Evolutionary conservation across 1,140 invertebrate genomes (phyloP).

Genomic region (Brachionus sp.): DNA sequence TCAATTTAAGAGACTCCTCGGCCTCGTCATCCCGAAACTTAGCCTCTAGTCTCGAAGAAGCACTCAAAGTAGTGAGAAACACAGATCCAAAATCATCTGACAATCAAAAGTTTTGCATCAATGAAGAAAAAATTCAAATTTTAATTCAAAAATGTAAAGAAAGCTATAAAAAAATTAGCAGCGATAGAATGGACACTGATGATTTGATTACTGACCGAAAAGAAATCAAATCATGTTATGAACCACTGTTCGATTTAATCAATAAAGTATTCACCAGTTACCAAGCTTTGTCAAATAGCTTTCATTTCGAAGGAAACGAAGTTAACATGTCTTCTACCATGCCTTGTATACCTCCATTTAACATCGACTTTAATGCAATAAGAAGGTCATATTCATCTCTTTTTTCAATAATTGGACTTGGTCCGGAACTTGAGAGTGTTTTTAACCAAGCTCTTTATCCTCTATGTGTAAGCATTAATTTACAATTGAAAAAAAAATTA

Average conservation of each 20-base stretch:
- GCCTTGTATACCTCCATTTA: conserved; percentile 40
- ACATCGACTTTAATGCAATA: conserved; percentile 62
- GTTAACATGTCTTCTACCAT: not conserved
- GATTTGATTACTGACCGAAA: conserved; percentile 49
- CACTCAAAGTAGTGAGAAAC: not conserved
- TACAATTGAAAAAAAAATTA: conserved; percentile 68
- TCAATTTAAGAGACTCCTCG: conserved; percentile 10
- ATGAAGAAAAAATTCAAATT: not conserved
- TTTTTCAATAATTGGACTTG: conserved; percentile 61
- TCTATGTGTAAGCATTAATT: conserved; percentile 69
- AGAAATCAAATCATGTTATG: conserved; percentile 46
- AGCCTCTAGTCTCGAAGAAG: not conserved
- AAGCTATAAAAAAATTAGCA: not conserved
- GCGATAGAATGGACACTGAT: conserved; percentile 16
- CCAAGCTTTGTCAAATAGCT: not conserved
- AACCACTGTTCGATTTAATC: conserved; percentile 2
- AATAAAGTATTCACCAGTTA: not conserved
- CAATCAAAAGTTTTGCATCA: not conserved
- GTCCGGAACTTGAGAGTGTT: conserved; percentile 65
- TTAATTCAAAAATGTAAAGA: conserved; percentile 27
- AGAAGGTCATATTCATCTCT: conserved; percentile 66
- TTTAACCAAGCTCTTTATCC: conserved; percentile 74
- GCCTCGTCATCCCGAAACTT: not conserved
- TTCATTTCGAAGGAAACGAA: not conserved
- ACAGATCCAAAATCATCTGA: not conserved